phyloP scores from a whole-genome alignment of 1,140 invertebrate species.

The Asbolus verrucosus region DNA sequence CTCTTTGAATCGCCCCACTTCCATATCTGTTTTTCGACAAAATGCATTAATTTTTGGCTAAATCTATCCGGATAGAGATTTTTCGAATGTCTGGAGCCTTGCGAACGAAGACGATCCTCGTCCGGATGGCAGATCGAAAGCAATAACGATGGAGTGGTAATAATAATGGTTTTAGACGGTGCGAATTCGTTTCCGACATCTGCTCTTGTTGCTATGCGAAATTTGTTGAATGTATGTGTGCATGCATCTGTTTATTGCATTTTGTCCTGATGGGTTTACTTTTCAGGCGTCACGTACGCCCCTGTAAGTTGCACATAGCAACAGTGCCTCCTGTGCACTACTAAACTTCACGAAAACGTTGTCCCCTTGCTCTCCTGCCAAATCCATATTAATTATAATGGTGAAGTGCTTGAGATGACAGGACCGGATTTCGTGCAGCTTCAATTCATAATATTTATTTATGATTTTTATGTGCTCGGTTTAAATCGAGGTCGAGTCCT shows the following conservation, averaged over 20 bases:
- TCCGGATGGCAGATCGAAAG: not conserved
- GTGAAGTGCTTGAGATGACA: slow-evolving; percentile 2
- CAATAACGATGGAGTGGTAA: not conserved
- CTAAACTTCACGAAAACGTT: slow-evolving; percentile 27
- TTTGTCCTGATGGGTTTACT: slow-evolving; percentile 27
- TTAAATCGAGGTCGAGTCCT: slow-evolving; percentile 5
- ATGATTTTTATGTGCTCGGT: not conserved
- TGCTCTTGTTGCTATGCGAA: slow-evolving; percentile 33
- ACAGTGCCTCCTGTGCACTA: slow-evolving; percentile 5
- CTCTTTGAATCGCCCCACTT: slow-evolving; percentile 5
- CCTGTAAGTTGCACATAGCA: slow-evolving; percentile 22
- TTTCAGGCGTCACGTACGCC: slow-evolving; percentile 24
- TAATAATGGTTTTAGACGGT: slow-evolving; percentile 23
- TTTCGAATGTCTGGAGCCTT: too few species aligned
- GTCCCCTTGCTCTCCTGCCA: slow-evolving; percentile 11
- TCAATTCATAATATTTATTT: too few species aligned
- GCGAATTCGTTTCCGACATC: slow-evolving; percentile 17
- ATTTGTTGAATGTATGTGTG: not conserved
- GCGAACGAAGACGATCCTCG: too few species aligned
- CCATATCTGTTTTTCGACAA: not conserved
- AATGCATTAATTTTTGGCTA: not conserved
- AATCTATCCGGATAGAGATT: not conserved
- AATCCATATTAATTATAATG: slow-evolving; percentile 31
- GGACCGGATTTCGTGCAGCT: slow-evolving; percentile 9
- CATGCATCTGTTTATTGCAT: slow-evolving; percentile 36